A percentile compares a stretch with the other conserved stretches of the same genome.
phyloP scores from a whole-genome alignment of 2,113 vertebrate species.

The Scomber colias region DNA sequence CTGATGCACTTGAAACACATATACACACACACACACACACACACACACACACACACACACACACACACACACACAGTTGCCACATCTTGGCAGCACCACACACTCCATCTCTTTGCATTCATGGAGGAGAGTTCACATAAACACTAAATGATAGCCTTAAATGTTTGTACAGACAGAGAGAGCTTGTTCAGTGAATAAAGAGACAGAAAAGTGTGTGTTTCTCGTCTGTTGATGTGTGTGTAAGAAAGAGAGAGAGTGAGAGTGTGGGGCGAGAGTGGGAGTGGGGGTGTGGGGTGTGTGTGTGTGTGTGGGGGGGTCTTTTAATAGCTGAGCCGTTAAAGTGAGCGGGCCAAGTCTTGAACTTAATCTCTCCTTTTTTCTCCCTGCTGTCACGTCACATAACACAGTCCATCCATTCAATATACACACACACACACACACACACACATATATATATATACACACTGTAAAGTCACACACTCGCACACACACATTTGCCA shows the following conservation, averaged over 20 bases:
- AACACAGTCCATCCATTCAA: constrained; percentile 51
- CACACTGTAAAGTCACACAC: not conserved
- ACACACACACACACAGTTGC: not conserved
- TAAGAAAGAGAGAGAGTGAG: no score
- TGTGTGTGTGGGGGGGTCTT: not conserved
- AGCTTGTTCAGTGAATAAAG: constrained; percentile 2
- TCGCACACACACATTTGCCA: constrained; percentile 1
- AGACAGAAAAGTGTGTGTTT: constrained; percentile 1
- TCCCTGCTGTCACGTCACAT: constrained; percentile 45
- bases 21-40: not conserved
- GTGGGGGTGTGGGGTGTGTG: no score
- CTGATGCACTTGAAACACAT: not conserved
- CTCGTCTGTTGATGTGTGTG: constrained; percentile 1
- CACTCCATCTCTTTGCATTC: not conserved
- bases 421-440: constrained; percentile 21
- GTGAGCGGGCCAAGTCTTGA: constrained; percentile 40
- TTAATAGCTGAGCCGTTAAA: constrained; percentile 39
- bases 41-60: not conserved
- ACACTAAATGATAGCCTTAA: not conserved
- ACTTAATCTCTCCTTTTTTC: constrained; percentile 58
- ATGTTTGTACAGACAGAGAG: constrained; percentile 1
- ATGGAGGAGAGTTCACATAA: not conserved
- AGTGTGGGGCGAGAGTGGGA: no score
- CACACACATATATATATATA: not conserved
- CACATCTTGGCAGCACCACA: not conserved